Evolutionary conservation across 2,113 vertebrate species (phyloP).

Genomic region (Coryphaenoides rupestris): DNA sequence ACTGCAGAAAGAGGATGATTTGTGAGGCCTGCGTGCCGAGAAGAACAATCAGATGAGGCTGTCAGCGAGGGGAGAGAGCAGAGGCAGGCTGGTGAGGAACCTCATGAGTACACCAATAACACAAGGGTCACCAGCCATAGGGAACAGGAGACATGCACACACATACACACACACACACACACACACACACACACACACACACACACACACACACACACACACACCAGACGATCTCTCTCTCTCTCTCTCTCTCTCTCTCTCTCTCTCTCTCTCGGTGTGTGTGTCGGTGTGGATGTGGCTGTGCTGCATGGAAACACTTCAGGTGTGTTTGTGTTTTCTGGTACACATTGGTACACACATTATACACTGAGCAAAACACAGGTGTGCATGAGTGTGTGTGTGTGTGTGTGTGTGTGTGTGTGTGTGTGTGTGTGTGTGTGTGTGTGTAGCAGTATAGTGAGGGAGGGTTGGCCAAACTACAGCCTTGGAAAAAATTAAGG

Average conservation of each 20-base stretch:
- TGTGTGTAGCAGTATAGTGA: slow-evolving; percentile 63
- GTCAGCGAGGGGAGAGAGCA: slow-evolving; percentile 31
- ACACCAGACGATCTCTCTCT: too few relatives aligned
- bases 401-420: too few relatives aligned
- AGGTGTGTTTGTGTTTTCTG: too few relatives aligned
- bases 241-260: too few relatives aligned
- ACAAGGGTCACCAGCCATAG: background rate
- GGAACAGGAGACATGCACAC: background rate
- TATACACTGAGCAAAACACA: background rate
- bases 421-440: slow-evolving; percentile 21
- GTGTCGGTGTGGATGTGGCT: too few relatives aligned
- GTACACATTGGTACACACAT: too few relatives aligned
- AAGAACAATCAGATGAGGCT: slow-evolving; percentile 45
- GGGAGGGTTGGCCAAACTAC: too few relatives aligned
- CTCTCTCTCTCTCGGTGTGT: too few relatives aligned
- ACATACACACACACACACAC: background rate
- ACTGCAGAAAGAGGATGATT: slow-evolving; percentile 48
- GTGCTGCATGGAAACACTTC: too few relatives aligned
- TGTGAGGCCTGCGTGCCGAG: slow-evolving; percentile 34
- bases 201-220: background rate
- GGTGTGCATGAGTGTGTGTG: slow-evolving; percentile 16
- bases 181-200: too few relatives aligned
- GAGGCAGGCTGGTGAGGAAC: slow-evolving; percentile 14
- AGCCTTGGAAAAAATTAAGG: too few relatives aligned
- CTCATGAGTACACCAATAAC: slow-evolving; percentile 24